phyloP scores from a whole-genome alignment of 2,797 vertebrate genomes.

The Mus caroli region DNA sequence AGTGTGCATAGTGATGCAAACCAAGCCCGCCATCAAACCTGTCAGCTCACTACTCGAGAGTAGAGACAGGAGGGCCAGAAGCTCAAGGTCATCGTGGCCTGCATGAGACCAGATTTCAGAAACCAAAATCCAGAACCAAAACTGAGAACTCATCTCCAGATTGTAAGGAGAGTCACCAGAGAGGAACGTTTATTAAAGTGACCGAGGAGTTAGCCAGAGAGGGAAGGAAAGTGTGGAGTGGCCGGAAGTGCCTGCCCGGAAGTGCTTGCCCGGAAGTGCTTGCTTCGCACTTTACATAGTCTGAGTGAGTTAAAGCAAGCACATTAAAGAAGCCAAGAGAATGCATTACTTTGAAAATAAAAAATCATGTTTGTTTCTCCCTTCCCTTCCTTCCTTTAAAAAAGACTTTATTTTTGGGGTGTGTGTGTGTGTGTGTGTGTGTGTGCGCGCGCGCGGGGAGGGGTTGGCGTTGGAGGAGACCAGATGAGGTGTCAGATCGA shows the following conservation, averaged over 20 bases:
- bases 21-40: rapidly evolving
- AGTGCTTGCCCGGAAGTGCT: not conserved
- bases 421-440: too few species aligned
- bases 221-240: not conserved
- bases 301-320: not conserved
- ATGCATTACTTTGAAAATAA: conserved; percentile 39
- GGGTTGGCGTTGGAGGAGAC: not conserved
- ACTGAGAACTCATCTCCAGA: not conserved
- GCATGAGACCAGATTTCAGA: too few species aligned
- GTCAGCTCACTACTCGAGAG: not conserved
- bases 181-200: not conserved
- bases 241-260: not conserved
- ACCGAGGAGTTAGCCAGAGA: not conserved
- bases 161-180: not conserved
- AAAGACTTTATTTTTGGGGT: not conserved
- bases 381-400: not conserved
- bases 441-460: too few species aligned
- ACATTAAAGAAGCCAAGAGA: not conserved
- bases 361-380: not conserved
- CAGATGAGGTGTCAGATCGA: not conserved
- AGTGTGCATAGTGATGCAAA: too few species aligned
- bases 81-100: not conserved
- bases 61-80: not conserved
- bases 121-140: not conserved
- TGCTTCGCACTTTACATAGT: not conserved